Conservation (phyloP, 2,888 invertebrate species). For the Pegoplata infirma region DNA sequence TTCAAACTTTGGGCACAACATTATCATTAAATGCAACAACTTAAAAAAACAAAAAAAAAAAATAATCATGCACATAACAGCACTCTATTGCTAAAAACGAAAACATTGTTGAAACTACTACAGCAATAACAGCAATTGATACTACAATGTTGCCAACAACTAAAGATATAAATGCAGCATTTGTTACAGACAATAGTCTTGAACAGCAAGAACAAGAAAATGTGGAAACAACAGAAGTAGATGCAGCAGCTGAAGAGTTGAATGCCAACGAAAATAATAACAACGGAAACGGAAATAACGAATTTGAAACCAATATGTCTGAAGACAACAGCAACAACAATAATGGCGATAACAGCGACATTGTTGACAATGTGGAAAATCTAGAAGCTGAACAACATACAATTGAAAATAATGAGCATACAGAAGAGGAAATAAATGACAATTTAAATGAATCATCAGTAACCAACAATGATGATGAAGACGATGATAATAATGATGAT, state of each 20-base stretch:
- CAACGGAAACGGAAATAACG: constrained; percentile 67
- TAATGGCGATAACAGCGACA: constrained; percentile 34
- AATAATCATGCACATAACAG: constrained; percentile 60
- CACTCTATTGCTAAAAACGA: constrained; percentile 46
- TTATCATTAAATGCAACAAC: constrained; percentile 42
- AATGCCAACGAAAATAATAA: constrained; percentile 31
- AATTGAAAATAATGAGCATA: constrained; percentile 71
- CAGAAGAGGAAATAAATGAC: constrained; percentile 70
- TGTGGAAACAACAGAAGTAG: not conserved
- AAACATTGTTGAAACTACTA: constrained; percentile 54
- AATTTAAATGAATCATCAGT: constrained; percentile 68
- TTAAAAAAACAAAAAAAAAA: constrained; percentile 43
- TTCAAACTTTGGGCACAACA: constrained; percentile 34
- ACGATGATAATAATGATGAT: not conserved
- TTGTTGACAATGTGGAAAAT: constrained; percentile 55
- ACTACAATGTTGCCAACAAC: constrained; percentile 64
- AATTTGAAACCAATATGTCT: constrained; percentile 69
- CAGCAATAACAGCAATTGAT: constrained; percentile 36
- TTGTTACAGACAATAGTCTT: constrained; percentile 66
- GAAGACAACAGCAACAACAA: constrained; percentile 62
- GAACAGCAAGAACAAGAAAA: constrained; percentile 34
- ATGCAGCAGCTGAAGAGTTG: constrained; percentile 45
- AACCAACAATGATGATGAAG: constrained; percentile 48
- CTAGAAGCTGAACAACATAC: constrained; percentile 47
- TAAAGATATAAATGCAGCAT: constrained; percentile 61